Evolutionary conservation across 2,797 vertebrate species (phyloP).

Genomic region (Steatocranus sp.): DNA sequence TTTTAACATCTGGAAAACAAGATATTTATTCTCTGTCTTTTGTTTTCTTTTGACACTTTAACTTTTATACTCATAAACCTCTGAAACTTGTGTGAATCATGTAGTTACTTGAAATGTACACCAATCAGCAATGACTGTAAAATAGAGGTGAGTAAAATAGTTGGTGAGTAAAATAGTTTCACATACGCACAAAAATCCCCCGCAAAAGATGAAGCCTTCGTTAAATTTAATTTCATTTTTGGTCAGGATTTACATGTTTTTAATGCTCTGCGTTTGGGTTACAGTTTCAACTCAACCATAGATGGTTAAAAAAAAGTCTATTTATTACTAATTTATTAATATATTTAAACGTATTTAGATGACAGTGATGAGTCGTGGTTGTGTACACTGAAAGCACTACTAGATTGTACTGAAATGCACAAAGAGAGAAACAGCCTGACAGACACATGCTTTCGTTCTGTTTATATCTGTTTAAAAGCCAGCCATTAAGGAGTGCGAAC

Average conservation of each 20-base stretch:
- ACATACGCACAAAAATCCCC: neutral
- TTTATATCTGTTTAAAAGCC: constrained; percentile 23
- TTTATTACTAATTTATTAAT: neutral
- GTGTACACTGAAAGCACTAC: constrained; percentile 16
- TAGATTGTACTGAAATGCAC: constrained; percentile 11
- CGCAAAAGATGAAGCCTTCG: neutral
- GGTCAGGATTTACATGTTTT: neutral
- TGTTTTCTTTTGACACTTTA: neutral
- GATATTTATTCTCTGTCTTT: neutral
- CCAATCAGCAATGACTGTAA: neutral
- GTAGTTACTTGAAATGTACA: neutral
- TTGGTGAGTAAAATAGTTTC: neutral
- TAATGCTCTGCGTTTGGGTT: neutral
- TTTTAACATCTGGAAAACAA: neutral
- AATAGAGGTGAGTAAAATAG: neutral
- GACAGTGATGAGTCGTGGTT: constrained; percentile 13
- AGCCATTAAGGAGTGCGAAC: constrained; percentile 43
- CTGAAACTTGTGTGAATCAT: neutral
- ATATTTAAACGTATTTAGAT: neutral
- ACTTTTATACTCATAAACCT: neutral
- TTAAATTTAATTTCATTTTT: neutral
- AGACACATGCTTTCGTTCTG: constrained; percentile 6
- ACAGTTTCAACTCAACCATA: constrained; percentile 39
- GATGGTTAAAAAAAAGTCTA: neutral
- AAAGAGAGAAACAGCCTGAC: constrained; percentile 8